These are phyloP conservation scores for Echinops telfairi DNA, from an alignment of 2,113 vertebrate species.

Conservation along the genomic window DNA sequence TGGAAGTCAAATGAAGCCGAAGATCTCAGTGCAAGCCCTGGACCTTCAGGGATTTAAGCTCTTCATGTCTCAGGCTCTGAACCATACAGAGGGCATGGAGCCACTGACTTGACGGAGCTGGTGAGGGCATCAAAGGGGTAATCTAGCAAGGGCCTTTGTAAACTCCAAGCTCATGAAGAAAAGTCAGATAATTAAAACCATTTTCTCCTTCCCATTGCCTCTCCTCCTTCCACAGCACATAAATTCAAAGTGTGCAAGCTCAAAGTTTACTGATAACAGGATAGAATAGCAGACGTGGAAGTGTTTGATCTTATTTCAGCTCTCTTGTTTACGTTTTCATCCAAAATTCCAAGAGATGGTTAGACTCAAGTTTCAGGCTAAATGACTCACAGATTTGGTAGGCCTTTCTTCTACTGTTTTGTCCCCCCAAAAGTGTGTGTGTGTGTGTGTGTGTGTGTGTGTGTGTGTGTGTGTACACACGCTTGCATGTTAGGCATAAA, in stretches of 20 bases:
- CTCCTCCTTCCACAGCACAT: neutral
- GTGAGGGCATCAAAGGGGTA: neutral
- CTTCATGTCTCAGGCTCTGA: neutral
- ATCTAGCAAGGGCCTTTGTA: neutral
- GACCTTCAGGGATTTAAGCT: neutral
- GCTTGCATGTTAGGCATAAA: neutral
- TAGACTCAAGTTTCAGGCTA: neutral
- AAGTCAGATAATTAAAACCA: neutral
- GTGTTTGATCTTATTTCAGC: neutral
- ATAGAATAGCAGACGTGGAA: neutral
- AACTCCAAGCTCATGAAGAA: neutral
- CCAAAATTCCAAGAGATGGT: neutral
- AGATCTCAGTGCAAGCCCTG: neutral
- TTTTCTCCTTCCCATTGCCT: neutral
- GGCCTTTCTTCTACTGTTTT: neutral
- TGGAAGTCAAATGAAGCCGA: neutral
- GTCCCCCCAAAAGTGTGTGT: neutral
- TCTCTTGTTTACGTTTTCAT: neutral
- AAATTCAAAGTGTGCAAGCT: neutral
- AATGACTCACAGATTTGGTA: neutral
- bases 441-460: neutral
- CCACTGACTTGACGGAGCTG: neutral
- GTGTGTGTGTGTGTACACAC: neutral
- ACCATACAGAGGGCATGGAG: neutral
- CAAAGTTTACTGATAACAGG: neutral